Base-by-base conservation (phyloP, 1,140 invertebrate species). In the Drosophila bocqueti region DNA sequence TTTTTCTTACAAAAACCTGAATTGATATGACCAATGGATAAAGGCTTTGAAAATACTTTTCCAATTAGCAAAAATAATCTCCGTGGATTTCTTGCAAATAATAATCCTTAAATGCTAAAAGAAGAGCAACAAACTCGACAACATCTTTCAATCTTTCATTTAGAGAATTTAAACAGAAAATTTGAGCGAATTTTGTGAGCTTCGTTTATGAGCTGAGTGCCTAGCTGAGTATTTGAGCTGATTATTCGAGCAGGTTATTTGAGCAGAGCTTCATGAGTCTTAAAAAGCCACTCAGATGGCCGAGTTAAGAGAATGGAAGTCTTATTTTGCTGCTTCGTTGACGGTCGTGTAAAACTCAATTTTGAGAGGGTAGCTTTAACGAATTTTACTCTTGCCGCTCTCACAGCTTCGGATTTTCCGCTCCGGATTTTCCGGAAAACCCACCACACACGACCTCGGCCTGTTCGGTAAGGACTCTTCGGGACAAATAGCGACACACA, bases 361-460 rank as follows among this genome's bases (percentile, higher is more conserved):
- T 24, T 18, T 18, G 36, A 49, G 60, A 40, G 26, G n/a, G 9
- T 43, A 5, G 13, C 18, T 64, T 34, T 10, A 6, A 31, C 21
- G 8, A 36, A n/a, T 10, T 15, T 45, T 45, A 46, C 43, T 66
- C 58, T 47, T 63, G 10, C 31, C 13, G 2, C 31, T 18, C 59
- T 46, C 21, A 5, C 34, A 47, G 21, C 58, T 64, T 67, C 59
- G 40, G 31, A 18, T 31, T 43, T 29, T 45, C 18, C 31, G 34
- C 63, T 64, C 59, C 26, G 26, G 26, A 29, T 29, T 29, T 29
- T 18, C 18, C 16, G 24, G 9, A n/a, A 78, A 75, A 79, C 55
- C 67, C 84, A 89, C 84, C 84, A 67, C 81, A 45, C 31, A 26
- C 36, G 24, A 40, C 42, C 45, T 57, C 42, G 29, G 62, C 50